A percentile compares a stretch with the other conserved stretches of the same genome.
phyloP scores from a whole-genome alignment of 2,797 vertebrate genomes.

The Hoplostethus atlanticus region DNA sequence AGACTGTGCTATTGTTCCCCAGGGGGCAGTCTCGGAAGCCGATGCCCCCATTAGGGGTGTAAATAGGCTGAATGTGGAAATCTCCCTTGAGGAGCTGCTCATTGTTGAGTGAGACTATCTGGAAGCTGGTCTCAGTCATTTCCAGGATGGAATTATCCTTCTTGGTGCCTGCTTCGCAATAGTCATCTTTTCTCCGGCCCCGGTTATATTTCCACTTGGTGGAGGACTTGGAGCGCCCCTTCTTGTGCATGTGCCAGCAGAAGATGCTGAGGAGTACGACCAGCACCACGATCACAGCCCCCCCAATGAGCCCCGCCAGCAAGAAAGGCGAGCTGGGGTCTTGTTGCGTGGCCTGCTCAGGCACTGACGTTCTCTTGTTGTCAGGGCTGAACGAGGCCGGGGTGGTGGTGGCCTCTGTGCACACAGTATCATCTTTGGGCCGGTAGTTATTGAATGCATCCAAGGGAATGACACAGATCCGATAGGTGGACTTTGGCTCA shows the following conservation, averaged over 20 bases:
- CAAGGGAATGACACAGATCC: conserved; percentile 93
- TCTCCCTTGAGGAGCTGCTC: conserved; percentile 98
- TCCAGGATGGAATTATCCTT: conserved; percentile 98
- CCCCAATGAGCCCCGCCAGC: conserved; percentile 91
- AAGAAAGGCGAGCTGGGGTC: conserved; percentile 91
- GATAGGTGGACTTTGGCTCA: conserved; percentile 91
- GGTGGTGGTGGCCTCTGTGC: conserved; percentile 91
- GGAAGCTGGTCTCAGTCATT: conserved; percentile 98
- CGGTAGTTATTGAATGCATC: conserved; percentile 92
- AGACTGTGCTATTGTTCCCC: conserved; percentile 92
- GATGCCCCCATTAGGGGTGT: conserved; percentile 94
- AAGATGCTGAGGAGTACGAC: conserved; percentile 87
- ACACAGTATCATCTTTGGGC: conserved; percentile 89
- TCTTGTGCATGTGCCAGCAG: conserved; percentile 96
- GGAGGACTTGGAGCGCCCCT: conserved; percentile 85
- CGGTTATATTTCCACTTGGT: conserved; percentile 96
- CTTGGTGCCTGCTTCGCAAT: conserved; percentile 95
- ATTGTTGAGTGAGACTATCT: conserved; percentile 98
- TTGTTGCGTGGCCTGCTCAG: conserved; percentile 91
- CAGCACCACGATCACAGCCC: conserved; percentile 91
- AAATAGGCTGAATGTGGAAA: conserved; percentile 96
- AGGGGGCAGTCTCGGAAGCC: conserved; percentile 92
- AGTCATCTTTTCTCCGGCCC: conserved; percentile 94
- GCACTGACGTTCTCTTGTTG: conserved; percentile 86
- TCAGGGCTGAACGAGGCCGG: conserved; percentile 79